A percentile compares a stretch with the other conserved stretches of the same genome.
Conservation (phyloP, 2,113 vertebrate species). For the Mandrillus leucophaeus region DNA sequence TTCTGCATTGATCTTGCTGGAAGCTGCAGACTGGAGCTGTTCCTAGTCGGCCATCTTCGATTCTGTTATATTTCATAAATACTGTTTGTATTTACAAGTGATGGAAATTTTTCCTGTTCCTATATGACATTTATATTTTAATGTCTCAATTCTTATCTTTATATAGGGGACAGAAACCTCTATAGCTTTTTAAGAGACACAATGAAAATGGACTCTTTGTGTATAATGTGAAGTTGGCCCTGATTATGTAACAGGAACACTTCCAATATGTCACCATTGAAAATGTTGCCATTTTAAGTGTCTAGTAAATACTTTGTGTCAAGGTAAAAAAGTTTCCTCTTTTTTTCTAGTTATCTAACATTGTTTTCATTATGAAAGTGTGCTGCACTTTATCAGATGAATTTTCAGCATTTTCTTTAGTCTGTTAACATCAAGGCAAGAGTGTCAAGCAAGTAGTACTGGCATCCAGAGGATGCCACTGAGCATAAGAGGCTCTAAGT, state of each 20-base stretch:
- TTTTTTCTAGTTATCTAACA: neutral
- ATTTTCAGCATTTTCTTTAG: neutral
- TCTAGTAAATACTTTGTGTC: neutral
- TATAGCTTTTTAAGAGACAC: too few relatives aligned
- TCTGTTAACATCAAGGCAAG: neutral
- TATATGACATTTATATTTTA: too few relatives aligned
- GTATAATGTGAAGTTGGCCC: too few relatives aligned
- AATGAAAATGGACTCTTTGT: too few relatives aligned
- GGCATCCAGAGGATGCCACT: neutral
- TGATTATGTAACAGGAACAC: neutral
- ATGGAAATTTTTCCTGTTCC: too few relatives aligned
- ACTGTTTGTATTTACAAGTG: too few relatives aligned
- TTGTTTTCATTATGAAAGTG: neutral
- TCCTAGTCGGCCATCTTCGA: too few relatives aligned
- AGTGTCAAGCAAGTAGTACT: neutral
- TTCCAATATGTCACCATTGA: neutral
- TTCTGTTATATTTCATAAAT: too few relatives aligned
- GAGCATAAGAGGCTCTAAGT: neutral
- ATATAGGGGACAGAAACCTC: too few relatives aligned
- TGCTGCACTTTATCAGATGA: neutral
- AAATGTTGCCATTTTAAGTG: neutral
- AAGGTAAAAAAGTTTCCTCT: neutral
- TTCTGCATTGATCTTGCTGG: too few relatives aligned
- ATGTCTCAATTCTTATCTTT: too few relatives aligned
- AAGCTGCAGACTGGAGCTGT: too few relatives aligned